Conservation (phyloP, 1,140 invertebrate species). For the roundworm (Caenorhabditis elegans) region DNA sequence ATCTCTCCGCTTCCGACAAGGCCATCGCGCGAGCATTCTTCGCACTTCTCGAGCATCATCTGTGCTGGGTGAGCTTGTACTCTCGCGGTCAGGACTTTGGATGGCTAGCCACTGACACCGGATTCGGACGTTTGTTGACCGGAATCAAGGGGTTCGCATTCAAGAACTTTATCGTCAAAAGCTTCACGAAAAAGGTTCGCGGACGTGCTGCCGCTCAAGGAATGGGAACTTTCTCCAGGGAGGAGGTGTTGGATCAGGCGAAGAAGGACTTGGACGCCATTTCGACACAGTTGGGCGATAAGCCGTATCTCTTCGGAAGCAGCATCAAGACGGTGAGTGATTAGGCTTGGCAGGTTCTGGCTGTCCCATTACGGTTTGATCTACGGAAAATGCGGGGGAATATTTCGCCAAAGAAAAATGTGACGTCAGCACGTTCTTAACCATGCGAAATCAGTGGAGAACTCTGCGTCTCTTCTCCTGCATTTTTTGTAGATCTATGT, state of each 20-base stretch:
- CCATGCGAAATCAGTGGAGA: too few species aligned
- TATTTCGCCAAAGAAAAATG: too few species aligned
- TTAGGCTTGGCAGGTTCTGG: too few species aligned
- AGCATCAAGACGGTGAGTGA: slow-evolving; percentile 80
- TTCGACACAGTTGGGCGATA: slow-evolving; percentile 83
- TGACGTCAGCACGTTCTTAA: too few species aligned
- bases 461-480: too few species aligned
- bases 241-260: slow-evolving; percentile 86
- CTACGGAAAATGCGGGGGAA: too few species aligned
- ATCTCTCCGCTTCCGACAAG: slow-evolving; percentile 78
- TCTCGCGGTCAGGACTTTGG: slow-evolving; percentile 40
- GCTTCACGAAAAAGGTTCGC: slow-evolving; percentile 21
- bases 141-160: slow-evolving; percentile 54
- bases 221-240: slow-evolving; percentile 83
- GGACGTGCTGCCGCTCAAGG: slow-evolving; percentile 69
- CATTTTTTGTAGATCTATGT: too few species aligned
- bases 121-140: slow-evolving; percentile 43
- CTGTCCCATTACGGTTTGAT: too few species aligned
- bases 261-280: slow-evolving; percentile 85
- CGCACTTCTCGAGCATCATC: slow-evolving; percentile 90
- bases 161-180: slow-evolving; percentile 47
- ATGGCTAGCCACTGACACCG: slow-evolving; percentile 51
- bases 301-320: slow-evolving; percentile 90
- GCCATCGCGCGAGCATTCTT: slow-evolving; percentile 85
- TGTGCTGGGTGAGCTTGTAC: slow-evolving; percentile 66